A percentile compares a stretch with the other conserved stretches of the same genome.
Conservation (phyloP, 2,113 vertebrate species). For the Corvus cornix region DNA sequence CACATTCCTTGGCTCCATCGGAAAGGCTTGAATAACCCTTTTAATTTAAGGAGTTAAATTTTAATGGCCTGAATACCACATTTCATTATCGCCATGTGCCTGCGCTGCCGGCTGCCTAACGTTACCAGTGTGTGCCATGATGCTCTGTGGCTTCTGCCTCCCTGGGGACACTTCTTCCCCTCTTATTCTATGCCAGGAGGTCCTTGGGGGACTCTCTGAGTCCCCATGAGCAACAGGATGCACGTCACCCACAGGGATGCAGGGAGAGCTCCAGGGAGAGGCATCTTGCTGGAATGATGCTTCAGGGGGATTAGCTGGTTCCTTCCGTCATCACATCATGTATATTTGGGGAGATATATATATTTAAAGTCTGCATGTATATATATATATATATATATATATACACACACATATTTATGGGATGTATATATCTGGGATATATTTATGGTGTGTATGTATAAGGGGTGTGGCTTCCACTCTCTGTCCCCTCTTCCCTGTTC, state of each 20-base stretch:
- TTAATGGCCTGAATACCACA: constrained; percentile 19
- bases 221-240: not conserved
- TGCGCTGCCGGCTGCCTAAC: not conserved
- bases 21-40: constrained; percentile 16
- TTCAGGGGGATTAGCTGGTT: not conserved
- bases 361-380: not conserved
- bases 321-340: not conserved
- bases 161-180: not conserved
- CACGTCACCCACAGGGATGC: not conserved
- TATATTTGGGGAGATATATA: not conserved
- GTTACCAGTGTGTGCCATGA: not conserved
- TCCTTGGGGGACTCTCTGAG: not conserved
- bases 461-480: not conserved
- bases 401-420: not conserved
- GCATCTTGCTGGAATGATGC: not conserved
- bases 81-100: constrained; percentile 2
- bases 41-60: constrained; percentile 38
- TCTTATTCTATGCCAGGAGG: not conserved
- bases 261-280: not conserved
- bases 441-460: not conserved
- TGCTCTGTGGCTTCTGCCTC: not conserved
- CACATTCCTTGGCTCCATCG: not conserved
- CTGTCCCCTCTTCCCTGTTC: not conserved
- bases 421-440: not conserved
- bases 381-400: not conserved